Evolutionary conservation across 2,113 vertebrate genomes (phyloP).

Genomic region (Rattus norvegicus): DNA sequence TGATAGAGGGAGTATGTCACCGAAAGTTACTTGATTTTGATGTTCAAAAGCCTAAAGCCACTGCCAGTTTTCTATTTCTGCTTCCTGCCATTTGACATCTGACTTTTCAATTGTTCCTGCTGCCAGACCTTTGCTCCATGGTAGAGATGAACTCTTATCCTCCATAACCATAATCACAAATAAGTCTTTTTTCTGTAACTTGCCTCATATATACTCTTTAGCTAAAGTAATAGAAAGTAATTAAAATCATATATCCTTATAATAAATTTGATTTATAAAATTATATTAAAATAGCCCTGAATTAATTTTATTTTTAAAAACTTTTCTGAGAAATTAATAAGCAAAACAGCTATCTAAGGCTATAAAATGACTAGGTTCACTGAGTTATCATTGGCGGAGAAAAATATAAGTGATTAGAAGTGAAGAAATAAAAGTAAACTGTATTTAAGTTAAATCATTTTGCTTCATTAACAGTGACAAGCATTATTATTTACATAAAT

Average conservation of each 20-base stretch:
- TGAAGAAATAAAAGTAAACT: background rate
- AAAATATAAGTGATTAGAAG: background rate
- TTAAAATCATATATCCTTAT: background rate
- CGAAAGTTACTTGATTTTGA: background rate
- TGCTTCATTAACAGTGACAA: background rate
- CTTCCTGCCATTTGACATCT: background rate
- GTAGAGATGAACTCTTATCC: background rate
- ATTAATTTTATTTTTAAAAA: background rate
- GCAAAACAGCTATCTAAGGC: background rate
- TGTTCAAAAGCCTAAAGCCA: background rate
- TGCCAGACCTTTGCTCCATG: background rate
- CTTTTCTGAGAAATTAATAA: background rate
- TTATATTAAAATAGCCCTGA: background rate
- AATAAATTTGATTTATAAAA: background rate
- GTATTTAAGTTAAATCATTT: background rate
- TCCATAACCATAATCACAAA: background rate
- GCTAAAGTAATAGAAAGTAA: background rate
- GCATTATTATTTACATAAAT: background rate
- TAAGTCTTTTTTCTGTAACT: background rate
- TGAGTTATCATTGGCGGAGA: background rate
- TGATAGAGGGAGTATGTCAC: background rate
- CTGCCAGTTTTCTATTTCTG: background rate
- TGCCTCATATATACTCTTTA: background rate
- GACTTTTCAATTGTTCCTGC: background rate
- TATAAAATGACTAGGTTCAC: background rate